phyloP scores from a whole-genome alignment of 2,797 vertebrate species.

The Margarornis squamiger region DNA sequence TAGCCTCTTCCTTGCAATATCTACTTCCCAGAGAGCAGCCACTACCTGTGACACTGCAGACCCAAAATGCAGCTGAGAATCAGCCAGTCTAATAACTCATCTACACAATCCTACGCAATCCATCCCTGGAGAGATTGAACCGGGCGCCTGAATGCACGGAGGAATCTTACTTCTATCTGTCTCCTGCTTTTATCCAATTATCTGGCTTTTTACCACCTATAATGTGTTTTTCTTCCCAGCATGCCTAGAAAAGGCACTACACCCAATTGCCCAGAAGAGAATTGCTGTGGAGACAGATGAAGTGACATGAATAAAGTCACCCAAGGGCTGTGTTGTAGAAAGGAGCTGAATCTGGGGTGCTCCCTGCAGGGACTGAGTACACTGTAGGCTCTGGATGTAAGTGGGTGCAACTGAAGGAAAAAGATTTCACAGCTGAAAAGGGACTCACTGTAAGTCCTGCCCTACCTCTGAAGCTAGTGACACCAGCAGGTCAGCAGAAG shows the following conservation, averaged over 20 bases:
- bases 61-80: not conserved
- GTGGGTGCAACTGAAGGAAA: not conserved
- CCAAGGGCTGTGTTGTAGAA: not conserved
- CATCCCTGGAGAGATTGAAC: not conserved
- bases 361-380: not conserved
- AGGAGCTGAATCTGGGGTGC: not conserved
- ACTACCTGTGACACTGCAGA: not conserved
- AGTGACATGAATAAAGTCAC: not conserved
- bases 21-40: not conserved
- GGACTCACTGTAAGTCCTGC: not conserved
- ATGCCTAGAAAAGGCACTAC: not conserved
- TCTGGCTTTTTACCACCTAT: not conserved
- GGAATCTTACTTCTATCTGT: not conserved
- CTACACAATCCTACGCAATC: not conserved
- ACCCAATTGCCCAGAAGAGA: not conserved
- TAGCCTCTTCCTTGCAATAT: not conserved
- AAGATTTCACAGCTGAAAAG: not conserved
- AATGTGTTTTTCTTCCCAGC: slow-evolving; percentile 1
- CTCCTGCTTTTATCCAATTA: slow-evolving; percentile 31
- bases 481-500: not conserved
- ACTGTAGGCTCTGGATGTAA: not conserved
- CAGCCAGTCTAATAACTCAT: not conserved
- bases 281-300: not conserved
- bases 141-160: not conserved
- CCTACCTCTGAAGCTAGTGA: not conserved